Base-by-base conservation (phyloP, 2,797 vertebrate species). In the Bufotes viridis region DNA sequence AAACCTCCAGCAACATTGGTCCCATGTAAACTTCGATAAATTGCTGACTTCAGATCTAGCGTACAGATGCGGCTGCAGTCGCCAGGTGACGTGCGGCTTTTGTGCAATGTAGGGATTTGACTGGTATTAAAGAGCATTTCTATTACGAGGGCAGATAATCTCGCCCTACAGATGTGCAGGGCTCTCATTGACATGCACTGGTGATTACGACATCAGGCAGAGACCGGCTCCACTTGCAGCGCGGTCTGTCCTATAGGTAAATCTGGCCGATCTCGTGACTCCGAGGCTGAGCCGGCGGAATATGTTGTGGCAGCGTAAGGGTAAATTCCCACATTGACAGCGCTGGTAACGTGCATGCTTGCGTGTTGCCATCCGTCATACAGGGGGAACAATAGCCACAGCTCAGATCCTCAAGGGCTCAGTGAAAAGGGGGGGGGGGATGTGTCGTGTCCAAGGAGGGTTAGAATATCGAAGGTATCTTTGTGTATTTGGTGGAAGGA, bases 311-410 rank as follows among this genome's bases (percentile, higher is more conserved):
- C 55, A 79, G 65, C 15, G 74, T 20, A 82, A 51, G 70, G 79
- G 79, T 89, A 22, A 78, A 89, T 74, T 60, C 65, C 5, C 55
- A 78, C 72, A 83, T 85, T 84, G 84, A 75, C 75, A 81, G 67
- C 49, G 24, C n/a, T 57, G 74, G 49, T 24, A 85, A 63, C 75
- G 63, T 89, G 74, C 72, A 83, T 87, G 88, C 85, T 87, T 87
- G 88, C 84, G 85, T 82, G 14, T 84, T 83, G 34, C 80, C 80
- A 89, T 89, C 65, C 85, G 74, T 89, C 88, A 89, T 89, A 83
- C 22, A 72, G 85, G 74, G 29, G 88, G 85, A 89, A 89, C 88
- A 83, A 89, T 87, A 89, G 85, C 88, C 85, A 78, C 85, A 78
- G 80, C 85, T 89, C 53, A 79, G 72, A 83, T 89, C 24, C 82